A percentile compares a stretch with the other conserved stretches of the same genome.
Evolutionary conservation across 1,140 invertebrate genomes (phyloP).

Genomic region (Teleopsis dalmanni): DNA sequence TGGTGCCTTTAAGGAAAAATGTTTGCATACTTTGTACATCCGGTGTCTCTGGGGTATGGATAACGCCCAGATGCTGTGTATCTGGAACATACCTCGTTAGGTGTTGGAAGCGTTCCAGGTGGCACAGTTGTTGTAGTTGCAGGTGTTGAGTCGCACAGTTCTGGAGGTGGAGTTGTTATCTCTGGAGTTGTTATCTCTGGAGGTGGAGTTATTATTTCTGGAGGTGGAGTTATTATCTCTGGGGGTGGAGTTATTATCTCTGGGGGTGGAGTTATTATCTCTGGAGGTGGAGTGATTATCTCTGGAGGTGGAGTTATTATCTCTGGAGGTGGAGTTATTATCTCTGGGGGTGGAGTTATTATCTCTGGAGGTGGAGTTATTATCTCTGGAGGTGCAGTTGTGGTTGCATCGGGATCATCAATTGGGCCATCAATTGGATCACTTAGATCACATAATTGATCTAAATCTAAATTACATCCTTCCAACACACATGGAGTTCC

Average conservation of each 20-base stretch:
- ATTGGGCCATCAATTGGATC: constrained; percentile 3
- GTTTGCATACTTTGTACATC: constrained; percentile 20
- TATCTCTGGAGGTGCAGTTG: constrained; percentile 1
- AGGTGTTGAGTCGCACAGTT: not conserved
- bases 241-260: not conserved
- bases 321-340: not conserved
- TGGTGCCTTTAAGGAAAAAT: not conserved
- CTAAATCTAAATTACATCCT: constrained; percentile 2
- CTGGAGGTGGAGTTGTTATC: not conserved
- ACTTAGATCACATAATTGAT: constrained; percentile 20
- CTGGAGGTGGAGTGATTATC: not conserved
- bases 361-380: too few relatives aligned
- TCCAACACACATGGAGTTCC: constrained; percentile 17
- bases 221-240: not conserved
- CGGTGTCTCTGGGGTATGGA: constrained; percentile 26
- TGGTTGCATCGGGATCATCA: not conserved
- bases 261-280: too few relatives aligned
- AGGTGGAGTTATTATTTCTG: not conserved
- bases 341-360: too few relatives aligned
- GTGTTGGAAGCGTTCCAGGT: not conserved
- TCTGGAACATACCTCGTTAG: constrained; percentile 2
- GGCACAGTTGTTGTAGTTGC: constrained; percentile 4
- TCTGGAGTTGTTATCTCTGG: not conserved
- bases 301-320: not conserved
- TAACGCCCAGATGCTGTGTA: constrained; percentile 16